Evolutionary conservation across 1,140 invertebrate genomes (phyloP), one percentile per base, ranked within the genome.

Genomic region (Homarus americanus): DNA sequence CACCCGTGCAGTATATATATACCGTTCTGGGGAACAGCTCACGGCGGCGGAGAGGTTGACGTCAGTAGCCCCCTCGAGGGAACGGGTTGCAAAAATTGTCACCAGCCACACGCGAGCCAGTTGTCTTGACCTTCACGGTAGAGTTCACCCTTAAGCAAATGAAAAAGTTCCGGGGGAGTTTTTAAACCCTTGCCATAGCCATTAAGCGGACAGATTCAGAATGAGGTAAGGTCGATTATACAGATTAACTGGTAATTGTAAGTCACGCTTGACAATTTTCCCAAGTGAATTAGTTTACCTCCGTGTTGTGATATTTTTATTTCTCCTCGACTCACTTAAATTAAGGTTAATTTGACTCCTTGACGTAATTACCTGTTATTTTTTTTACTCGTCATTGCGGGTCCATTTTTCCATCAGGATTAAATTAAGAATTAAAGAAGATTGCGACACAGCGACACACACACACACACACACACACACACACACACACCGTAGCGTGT

Each of bases 281-380:
- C n/a, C 28, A 40, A 38, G 38, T 40, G 63, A 72, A 84, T 84
- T 84, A 84, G 82, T 84, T 84, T 69, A 84, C 58, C 82, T 72
- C n/a, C 63, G 38, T 84, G 82, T 24, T 15, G 40, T n/a, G n/a
- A n/a, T n/a, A n/a, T n/a, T n/a, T n/a, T n/a, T n/a, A n/a, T 41
- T 28, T 72, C 44, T 32, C n/a, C 41, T 28, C 38, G 24, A 24
- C 78, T 53, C 24, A 53, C 53, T 53, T 82, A 49, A 58, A 82
- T 82, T 63, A 80, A 82, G 79, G 79, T 36, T 82, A 63, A 82
- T 63, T 82, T 63, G 41, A 53, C 49, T 63, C 15, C 5, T n/a
- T 82, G 49, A 2, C 4, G 49, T 82, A 82, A 82, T 82, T 82
- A 82, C 79, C 36, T 63, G 79, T 24, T 82, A 17, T 41, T 58